Evolutionary conservation across 2,113 vertebrate species (phyloP), one percentile per base, ranked within the genome.

Genomic region (Sclerurus mexicanus): DNA sequence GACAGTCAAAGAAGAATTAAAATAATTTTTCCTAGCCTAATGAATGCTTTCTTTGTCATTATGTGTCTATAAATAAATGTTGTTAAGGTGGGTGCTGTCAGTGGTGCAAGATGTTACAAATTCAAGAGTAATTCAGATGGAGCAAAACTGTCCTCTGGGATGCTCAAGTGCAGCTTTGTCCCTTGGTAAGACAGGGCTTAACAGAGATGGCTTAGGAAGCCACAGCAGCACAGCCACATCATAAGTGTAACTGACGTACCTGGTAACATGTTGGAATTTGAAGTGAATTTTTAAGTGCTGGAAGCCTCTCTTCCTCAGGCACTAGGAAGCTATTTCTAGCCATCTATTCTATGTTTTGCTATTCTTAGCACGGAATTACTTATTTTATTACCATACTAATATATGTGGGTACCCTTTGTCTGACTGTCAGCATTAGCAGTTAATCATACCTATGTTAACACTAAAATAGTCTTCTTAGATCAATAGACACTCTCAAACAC

Each of bases 291-390:
- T 90, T 14, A 90, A 87, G 71, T 5, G 5, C 85, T 59, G 25
- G 58, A 72, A 91, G 80, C 35, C 20, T 73, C 52, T 94, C 73
- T 55, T 89, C 58, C 89, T 91, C 22, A 94, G 67, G 52, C 62
- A 74, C 50, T 68, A 64, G 68, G 97, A 95, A 85, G 47, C 89
- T 80, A 74, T 90, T 96, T 90, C 73, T 85, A 95, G 83, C 28
- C 33, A 86, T 40, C 68, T 78, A 19, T 19, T 87, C 76, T 84
- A 8, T 19, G 78, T 64, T 75, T 92, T 35, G 35, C 83, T 84
- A 74, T 76, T 96, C 90, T 93, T 24, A 92, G 42, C 0, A 1
- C 50, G 60, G 52, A 86, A 85, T 81, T 86, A 94, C 90, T 93
- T 94, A 63, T 91, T 94, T 68, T 87, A 73, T 73, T 88, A 77